Evolutionary conservation across 2,888 invertebrate species (phyloP).

Genomic region (Acheta domesticus): DNA sequence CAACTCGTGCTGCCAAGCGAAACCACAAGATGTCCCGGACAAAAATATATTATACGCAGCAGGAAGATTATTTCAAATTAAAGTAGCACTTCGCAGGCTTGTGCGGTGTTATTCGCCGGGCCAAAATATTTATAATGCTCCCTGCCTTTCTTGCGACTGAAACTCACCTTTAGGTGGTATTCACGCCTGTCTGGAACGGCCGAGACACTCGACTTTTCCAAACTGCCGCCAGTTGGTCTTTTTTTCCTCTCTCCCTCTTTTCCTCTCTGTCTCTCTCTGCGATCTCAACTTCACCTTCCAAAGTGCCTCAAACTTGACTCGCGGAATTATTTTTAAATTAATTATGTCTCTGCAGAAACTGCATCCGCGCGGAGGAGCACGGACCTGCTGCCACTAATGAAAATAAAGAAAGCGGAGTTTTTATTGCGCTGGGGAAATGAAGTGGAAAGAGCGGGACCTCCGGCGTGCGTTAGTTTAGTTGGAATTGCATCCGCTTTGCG

Average conservation of each 20-base stretch:
- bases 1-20: neutral
- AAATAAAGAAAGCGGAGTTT: neutral
- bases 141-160: neutral
- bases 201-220: neutral
- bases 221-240: neutral
- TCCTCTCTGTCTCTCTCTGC: neutral
- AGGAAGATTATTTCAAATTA: constrained; percentile 4
- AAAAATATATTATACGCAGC: neutral
- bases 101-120: neutral
- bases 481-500: neutral
- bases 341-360: neutral
- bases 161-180: neutral
- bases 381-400: neutral
- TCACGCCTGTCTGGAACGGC: neutral
- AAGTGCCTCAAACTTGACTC: constrained; percentile 18
- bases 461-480: neutral
- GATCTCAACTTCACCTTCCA: constrained; percentile 10
- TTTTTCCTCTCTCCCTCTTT: neutral
- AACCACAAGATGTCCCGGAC: neutral
- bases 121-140: neutral
- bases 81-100: neutral
- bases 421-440: neutral
- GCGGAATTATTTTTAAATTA: constrained; percentile 18
- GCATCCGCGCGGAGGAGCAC: neutral
- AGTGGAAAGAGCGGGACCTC: neutral